Percentiles rank a stretch among this genome's conserved stretches.
These are phyloP conservation scores for Procapra przewalskii DNA, from an alignment of 2,113 vertebrate genomes.

Conservation along the genomic window DNA sequence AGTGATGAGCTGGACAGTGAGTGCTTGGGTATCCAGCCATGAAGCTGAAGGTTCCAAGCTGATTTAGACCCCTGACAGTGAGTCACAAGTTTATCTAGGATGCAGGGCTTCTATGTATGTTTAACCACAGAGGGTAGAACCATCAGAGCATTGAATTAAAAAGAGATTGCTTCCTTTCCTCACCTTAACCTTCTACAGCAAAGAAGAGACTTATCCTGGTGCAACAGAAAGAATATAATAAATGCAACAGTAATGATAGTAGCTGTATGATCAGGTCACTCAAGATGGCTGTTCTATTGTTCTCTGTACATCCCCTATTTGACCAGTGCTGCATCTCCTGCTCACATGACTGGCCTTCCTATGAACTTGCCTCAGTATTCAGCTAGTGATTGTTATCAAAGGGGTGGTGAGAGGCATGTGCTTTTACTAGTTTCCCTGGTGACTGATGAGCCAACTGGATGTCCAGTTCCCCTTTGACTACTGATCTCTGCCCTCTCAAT, in stretches of 20 bases:
- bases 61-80: constrained; percentile 57
- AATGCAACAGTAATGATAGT: not conserved
- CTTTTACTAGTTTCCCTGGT: not conserved
- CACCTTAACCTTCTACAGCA: not conserved
- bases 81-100: constrained; percentile 6
- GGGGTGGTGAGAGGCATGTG: not conserved
- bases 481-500: not conserved
- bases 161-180: constrained; percentile 10
- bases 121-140: not conserved
- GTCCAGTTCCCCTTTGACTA: not conserved
- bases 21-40: constrained; percentile 55
- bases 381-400: not conserved
- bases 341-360: not conserved
- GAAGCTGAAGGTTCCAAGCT: constrained; percentile 40
- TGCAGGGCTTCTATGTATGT: not conserved
- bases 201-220: not conserved
- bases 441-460: not conserved
- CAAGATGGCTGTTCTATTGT: not conserved
- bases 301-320: not conserved
- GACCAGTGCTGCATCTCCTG: not conserved
- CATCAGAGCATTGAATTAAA: not conserved
- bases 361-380: not conserved
- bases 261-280: not conserved
- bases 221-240: not conserved
- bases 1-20: constrained; percentile 22